These are phyloP conservation scores for Macrotus californicus DNA, from an alignment of 2,113 vertebrate genomes.

Conservation along the genomic window DNA sequence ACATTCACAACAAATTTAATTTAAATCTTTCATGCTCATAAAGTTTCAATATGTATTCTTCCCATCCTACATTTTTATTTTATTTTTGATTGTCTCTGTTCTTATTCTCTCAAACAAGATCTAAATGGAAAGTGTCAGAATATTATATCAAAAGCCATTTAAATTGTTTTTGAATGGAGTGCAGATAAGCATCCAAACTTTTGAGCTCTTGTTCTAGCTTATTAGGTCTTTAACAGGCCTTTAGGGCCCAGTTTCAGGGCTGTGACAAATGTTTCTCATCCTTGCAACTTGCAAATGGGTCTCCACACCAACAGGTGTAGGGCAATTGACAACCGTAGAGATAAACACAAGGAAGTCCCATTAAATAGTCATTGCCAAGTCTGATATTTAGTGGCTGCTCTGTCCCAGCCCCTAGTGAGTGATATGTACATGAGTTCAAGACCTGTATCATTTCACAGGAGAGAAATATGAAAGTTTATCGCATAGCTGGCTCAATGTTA, in stretches of 20 bases:
- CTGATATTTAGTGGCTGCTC: not conserved
- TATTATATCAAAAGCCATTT: not conserved
- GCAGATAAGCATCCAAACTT: not conserved
- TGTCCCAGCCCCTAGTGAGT: not conserved
- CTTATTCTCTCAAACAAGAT: conserved; percentile 10
- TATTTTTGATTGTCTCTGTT: not conserved
- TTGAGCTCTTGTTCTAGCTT: not conserved
- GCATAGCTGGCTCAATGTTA: not conserved
- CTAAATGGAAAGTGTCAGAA: conserved; percentile 26
- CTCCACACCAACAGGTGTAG: not conserved
- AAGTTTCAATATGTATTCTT: not conserved
- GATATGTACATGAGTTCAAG: conserved; percentile 31
- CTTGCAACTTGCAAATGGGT: not conserved
- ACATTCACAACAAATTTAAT: not conserved
- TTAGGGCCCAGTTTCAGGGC: not conserved
- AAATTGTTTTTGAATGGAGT: not conserved
- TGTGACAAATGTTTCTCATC: not conserved
- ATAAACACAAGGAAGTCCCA: conserved; percentile 39
- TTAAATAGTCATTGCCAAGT: conserved; percentile 42
- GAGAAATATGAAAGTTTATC: conserved; percentile 46
- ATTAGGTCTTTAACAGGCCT: not conserved
- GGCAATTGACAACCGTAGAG: conserved; percentile 4
- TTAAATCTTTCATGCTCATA: not conserved
- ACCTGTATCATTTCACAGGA: conserved; percentile 33
- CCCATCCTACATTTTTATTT: not conserved